A percentile compares a stretch with the other conserved stretches of the same genome.
phyloP scores from a whole-genome alignment of 2,113 vertebrate genomes.

The Xiphophorus hellerii region DNA sequence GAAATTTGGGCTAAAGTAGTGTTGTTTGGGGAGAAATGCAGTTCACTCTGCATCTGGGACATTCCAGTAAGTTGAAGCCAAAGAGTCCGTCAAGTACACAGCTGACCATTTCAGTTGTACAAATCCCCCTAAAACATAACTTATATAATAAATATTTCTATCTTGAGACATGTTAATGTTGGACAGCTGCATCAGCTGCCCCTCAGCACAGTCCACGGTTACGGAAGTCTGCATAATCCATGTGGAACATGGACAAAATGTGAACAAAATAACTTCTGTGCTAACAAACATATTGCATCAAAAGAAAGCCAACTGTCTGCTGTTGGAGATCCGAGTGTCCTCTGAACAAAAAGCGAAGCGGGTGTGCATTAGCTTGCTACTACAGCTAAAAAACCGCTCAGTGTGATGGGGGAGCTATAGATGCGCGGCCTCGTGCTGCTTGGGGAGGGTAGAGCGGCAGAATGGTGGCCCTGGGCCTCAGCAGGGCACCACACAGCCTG shows the following conservation, averaged over 20 bases:
- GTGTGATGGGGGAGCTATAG: slow-evolving; percentile 23
- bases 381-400: slow-evolving; percentile 37
- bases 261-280: slow-evolving; percentile 48
- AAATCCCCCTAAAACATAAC: slow-evolving; percentile 21
- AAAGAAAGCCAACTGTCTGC: slow-evolving; percentile 31
- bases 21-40: not conserved
- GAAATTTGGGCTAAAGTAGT: slow-evolving; percentile 25
- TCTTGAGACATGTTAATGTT: slow-evolving; percentile 53
- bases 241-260: slow-evolving; percentile 51
- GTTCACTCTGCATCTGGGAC: slow-evolving; percentile 19
- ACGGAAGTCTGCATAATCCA: slow-evolving; percentile 69
- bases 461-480: slow-evolving; percentile 67
- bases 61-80: slow-evolving; percentile 25
- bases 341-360: not conserved
- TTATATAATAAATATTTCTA: slow-evolving; percentile 43
- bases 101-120: slow-evolving; percentile 27
- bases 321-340: slow-evolving; percentile 12
- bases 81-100: slow-evolving; percentile 18
- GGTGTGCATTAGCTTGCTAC: slow-evolving; percentile 11
- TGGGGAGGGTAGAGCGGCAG: slow-evolving; percentile 58
- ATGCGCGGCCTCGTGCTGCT: slow-evolving; percentile 50
- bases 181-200: slow-evolving; percentile 35
- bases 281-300: slow-evolving; percentile 28
- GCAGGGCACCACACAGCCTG: slow-evolving; percentile 51
- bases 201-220: slow-evolving; percentile 41